These are phyloP conservation scores for Atta texana DNA, from an alignment of 1,140 invertebrate species.

Conservation along the genomic window DNA sequence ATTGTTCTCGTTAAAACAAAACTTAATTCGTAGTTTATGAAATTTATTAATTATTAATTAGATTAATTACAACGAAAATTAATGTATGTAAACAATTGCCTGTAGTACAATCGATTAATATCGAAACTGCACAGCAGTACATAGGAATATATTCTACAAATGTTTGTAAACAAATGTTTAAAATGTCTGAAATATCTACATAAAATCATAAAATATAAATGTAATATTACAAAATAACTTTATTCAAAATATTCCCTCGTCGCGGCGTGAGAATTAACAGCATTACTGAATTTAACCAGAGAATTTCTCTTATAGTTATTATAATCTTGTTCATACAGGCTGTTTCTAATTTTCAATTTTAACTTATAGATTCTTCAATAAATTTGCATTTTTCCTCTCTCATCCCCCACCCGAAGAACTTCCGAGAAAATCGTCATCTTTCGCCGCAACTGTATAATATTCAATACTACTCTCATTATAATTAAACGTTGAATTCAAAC, in stretches of 20 bases:
- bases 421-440: not conserved
- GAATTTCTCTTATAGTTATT: not conserved
- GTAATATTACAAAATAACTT: slow-evolving; percentile 35
- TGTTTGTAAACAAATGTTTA: slow-evolving; percentile 14
- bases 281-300: not conserved
- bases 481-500: slow-evolving; percentile 25
- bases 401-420: not conserved
- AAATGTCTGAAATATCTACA: not conserved
- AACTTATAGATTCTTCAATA: not conserved
- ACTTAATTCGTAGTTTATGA: not conserved
- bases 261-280: not conserved
- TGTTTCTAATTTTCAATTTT: not conserved
- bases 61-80: slow-evolving; percentile 4
- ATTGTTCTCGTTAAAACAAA: not conserved
- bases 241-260: slow-evolving; percentile 14
- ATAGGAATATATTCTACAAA: slow-evolving; percentile 1
- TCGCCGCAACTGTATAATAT: not conserved
- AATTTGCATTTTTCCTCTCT: slow-evolving; percentile 14
- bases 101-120: slow-evolving; percentile 19
- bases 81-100: slow-evolving; percentile 24
- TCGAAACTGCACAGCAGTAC: not conserved
- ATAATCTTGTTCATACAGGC: slow-evolving; percentile 8
- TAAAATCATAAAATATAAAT: slow-evolving; percentile 29
- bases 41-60: slow-evolving; percentile 34
- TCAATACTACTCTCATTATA: slow-evolving; percentile 9